These are phyloP conservation scores for Nebria salina DNA, from an alignment of 2,888 invertebrate species.

Conservation along the genomic window DNA sequence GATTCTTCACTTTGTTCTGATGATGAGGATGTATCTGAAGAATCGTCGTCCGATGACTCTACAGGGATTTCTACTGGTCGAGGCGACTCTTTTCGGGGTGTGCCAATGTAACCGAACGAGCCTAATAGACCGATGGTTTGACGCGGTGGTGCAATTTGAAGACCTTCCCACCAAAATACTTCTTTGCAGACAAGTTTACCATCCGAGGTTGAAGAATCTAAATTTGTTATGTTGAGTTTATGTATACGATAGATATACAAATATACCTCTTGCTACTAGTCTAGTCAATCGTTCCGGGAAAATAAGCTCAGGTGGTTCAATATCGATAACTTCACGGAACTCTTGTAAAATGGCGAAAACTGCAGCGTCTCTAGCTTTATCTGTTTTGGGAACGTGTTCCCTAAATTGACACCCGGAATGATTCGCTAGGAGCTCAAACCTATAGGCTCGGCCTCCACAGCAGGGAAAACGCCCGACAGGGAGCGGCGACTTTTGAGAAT, in stretches of 20 bases:
- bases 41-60: constrained; percentile 48
- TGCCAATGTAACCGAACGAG: constrained; percentile 48
- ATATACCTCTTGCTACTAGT: constrained; percentile 69
- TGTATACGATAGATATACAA: too few species aligned
- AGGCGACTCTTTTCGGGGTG: constrained; percentile 48
- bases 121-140: constrained; percentile 72
- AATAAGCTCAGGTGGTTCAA: constrained; percentile 73
- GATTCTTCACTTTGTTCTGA: constrained; percentile 57
- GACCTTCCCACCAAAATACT: constrained; percentile 78
- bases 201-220: constrained; percentile 48
- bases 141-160: constrained; percentile 72
- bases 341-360: constrained; percentile 70
- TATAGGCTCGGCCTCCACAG: constrained; percentile 86
- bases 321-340: constrained; percentile 70
- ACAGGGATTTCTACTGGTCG: constrained; percentile 50
- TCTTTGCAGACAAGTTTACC: constrained; percentile 73
- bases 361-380: constrained; percentile 72
- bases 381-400: constrained; percentile 75
- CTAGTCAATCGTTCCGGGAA: constrained; percentile 75
- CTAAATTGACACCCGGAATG: constrained; percentile 76
- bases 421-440: constrained; percentile 77
- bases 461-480: constrained; percentile 84
- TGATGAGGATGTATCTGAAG: constrained; percentile 48
- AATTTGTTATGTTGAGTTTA: background rate
- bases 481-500: constrained; percentile 70